A percentile compares a stretch with the other conserved stretches of the same genome.
These are phyloP conservation scores for Cydia amplana DNA, from an alignment of 1,140 invertebrate species.

Conservation along the genomic window DNA sequence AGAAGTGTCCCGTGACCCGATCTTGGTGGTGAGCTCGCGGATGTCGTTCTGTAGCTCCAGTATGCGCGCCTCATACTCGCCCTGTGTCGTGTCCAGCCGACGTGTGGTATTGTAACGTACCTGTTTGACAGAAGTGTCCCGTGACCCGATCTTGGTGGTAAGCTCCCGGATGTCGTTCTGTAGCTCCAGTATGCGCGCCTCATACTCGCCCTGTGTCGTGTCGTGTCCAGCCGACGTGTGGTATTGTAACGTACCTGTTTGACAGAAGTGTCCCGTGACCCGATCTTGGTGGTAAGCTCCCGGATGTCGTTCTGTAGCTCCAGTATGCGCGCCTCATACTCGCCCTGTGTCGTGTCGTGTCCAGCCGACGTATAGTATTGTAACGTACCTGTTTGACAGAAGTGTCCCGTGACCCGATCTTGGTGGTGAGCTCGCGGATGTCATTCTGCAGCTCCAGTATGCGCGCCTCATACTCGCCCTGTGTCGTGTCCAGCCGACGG, in stretches of 20 bases:
- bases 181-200: conserved; percentile 91
- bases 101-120: too few species aligned
- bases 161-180: conserved; percentile 92
- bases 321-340: conserved; percentile 92
- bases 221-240: conserved; percentile 87
- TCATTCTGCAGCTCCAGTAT: conserved; percentile 93
- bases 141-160: conserved; percentile 83
- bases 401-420: conserved; percentile 83
- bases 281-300: conserved; percentile 85
- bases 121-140: conserved; percentile 43
- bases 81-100: conserved; percentile 82
- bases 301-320: conserved; percentile 94
- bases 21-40: conserved; percentile 85
- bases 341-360: conserved; percentile 90
- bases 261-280: conserved; percentile 82
- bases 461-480: conserved; percentile 94
- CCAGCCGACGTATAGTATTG: conserved; percentile 83
- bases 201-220: conserved; percentile 93
- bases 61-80: conserved; percentile 93
- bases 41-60: conserved; percentile 94
- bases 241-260: conserved; percentile 69
- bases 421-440: conserved; percentile 86
- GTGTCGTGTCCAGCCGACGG: conserved; percentile 89
- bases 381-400: conserved; percentile 78
- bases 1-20: conserved; percentile 77